Base-by-base conservation (phyloP, 2,113 vertebrate species). In the Hydrochoerus hydrochaeris region DNA sequence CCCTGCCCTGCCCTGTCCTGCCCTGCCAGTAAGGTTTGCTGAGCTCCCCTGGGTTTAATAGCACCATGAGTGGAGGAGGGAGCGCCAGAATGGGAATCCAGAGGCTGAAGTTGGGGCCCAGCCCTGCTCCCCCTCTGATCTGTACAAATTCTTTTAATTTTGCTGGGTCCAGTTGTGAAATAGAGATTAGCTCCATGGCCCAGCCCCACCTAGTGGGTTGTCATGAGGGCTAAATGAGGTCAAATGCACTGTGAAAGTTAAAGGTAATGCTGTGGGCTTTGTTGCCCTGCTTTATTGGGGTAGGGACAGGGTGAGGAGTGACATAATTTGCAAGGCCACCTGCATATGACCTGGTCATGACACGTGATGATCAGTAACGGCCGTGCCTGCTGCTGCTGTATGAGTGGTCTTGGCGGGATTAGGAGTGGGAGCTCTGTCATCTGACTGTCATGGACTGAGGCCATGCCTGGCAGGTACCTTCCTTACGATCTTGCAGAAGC, bases 91-190 rank as follows among this genome's bases (percentile, higher is more conserved):
- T 49, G 7, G 28, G 38, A 83, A 38, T 88, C 52, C 46, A 54
- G 26, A 86, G 85, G 38, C n/a, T 38, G 8, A 78, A 46, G 5
- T n/a, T 44, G 82, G 41, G 91, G 83, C 38, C 78, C 67, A 44
- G 12, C 28, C 46, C 7, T 35, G 60, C 38, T 35, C 13, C 77
- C 75, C 63, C 26, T n/a, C 0, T 38, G 52, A n/a, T 30, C 19
- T 63, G n/a, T n/a, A 52, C 69, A 86, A 52, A 57, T 88, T 88
- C 54, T 91, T 89, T 57, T 91, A 71, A 19, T 35, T 41, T 93
- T 38, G 65, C 58, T 19, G 24, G 58, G 28, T 14, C 73, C 88
- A 17, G 7, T 86, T 94, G 8, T 92, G 28, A 92, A 88, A 91
- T 73, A 78, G 71, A 90, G 52, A 57, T 86, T 65, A 75, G 49